Conservation (phyloP, 2,888 invertebrate species). For the Bhutanitis thaidina region DNA sequence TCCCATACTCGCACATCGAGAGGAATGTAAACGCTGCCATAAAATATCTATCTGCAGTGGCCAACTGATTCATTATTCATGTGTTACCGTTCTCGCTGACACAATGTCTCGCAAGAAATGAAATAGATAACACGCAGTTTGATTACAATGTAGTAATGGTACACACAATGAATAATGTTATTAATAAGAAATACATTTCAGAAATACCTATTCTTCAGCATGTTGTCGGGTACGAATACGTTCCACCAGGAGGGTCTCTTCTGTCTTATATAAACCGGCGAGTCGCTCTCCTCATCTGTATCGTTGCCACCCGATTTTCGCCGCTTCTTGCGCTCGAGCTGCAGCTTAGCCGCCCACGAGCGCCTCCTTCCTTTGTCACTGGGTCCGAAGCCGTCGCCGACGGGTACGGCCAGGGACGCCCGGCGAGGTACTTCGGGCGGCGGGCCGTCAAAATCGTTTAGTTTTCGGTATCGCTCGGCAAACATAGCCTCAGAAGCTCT, state of each 20-base stretch:
- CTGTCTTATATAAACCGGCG: constrained; percentile 78
- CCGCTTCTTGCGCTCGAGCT: constrained; percentile 75
- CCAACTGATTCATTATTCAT: constrained; percentile 26
- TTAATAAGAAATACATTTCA: constrained; percentile 5
- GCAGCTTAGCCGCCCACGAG: constrained; percentile 80
- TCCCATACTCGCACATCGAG: constrained; percentile 37
- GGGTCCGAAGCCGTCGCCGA: constrained; percentile 52
- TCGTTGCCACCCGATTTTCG: constrained; percentile 76
- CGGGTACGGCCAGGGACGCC: constrained; percentile 66
- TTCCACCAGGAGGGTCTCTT: constrained; percentile 94
- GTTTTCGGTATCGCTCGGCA: constrained; percentile 67
- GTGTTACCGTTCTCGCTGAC: constrained; percentile 18
- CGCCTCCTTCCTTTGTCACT: constrained; percentile 80
- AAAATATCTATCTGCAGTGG: constrained; percentile 25
- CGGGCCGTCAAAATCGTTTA: constrained; percentile 66
- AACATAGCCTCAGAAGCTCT: constrained; percentile 71
- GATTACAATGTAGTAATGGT: constrained; percentile 6
- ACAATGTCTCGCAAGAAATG: constrained; percentile 6
- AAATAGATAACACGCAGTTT: not conserved
- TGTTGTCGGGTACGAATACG: constrained; percentile 89
- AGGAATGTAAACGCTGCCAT: constrained; percentile 20
- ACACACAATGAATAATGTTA: not conserved
- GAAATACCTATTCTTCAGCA: constrained; percentile 83
- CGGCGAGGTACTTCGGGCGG: constrained; percentile 66
- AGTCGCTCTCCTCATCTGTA: constrained; percentile 65